Evolutionary conservation across 2,797 vertebrate species (phyloP), one percentile per base, ranked within the genome.

Genomic region (Gambusia yucatana): DNA sequence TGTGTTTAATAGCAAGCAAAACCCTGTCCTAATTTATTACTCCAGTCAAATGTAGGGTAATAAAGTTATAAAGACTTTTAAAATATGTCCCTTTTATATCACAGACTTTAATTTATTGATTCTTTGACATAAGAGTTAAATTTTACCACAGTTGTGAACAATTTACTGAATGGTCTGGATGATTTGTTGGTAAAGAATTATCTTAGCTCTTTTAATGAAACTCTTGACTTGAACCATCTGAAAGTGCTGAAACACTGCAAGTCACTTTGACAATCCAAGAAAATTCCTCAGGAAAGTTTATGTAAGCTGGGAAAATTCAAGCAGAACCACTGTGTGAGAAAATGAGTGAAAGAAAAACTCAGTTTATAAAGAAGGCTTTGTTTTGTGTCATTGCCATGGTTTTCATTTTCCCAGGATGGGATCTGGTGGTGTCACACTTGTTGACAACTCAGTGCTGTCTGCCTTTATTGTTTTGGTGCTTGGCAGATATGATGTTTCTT

Each of bases 381-480:
- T 88, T 86, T 82, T 86, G 71, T 88, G 77, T 86, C 80, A 82
- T 16, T 44, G 79, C 73, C 75, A 55, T 85, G 80, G 84, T 88
- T 91, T 89, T 88, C 71, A 80, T 90, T 93, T 89, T 93, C 86
- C 86, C 89, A 82, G 70, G 74, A 57, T 84, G 86, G 88, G 83
- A 87, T 84, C 55, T 84, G 79, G 46, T 70, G 47, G 87, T 92
- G 89, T 94, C 88, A 85, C 81, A 90, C 69, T 90, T 84, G 85
- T 82, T 92, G 91, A 92, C 90, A 91, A 89, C 85, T 91, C 85
- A 13, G 75, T 77, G 82, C 78, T 77, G 81, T 85, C 73, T 76
- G 78, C 86, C 87, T 92, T 90, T 81, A 93, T 93, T 91, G 91
- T 91, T 91, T 91, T 86, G 82, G 78, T 87, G 85, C 81, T 89